phyloP scores from a whole-genome alignment of 2,797 vertebrate species.

The Siniperca obscura region DNA sequence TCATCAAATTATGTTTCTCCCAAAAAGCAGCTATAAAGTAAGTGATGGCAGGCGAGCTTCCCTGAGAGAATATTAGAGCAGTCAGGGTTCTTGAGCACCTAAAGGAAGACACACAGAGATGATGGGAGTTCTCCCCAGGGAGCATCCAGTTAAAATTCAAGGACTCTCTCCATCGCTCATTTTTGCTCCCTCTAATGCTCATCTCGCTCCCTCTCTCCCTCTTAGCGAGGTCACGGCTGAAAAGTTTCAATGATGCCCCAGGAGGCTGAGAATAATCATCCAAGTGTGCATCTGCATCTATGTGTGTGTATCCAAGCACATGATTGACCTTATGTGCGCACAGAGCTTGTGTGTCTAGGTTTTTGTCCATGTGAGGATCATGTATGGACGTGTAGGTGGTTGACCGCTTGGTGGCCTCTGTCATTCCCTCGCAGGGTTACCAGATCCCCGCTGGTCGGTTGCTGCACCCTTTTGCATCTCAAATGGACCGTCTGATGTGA shows the following conservation, averaged over 20 bases:
- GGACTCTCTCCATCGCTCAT: conserved; percentile 60
- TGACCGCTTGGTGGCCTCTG: conserved; percentile 31
- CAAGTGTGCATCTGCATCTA: conserved; percentile 64
- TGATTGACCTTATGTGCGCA: conserved; percentile 65
- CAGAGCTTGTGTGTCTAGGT: conserved; percentile 11
- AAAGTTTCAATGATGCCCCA: conserved; percentile 73
- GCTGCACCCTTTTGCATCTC: conserved; percentile 22
- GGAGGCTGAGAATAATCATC: conserved; percentile 65
- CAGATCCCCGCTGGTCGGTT: not conserved
- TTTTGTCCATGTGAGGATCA: conserved; percentile 28
- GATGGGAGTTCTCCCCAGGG: conserved; percentile 67
- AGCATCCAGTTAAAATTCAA: conserved; percentile 76
- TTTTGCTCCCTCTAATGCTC: conserved; percentile 57
- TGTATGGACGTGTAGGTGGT: conserved; percentile 33
- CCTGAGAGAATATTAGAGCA: conserved; percentile 48
- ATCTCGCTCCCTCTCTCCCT: conserved; percentile 56
- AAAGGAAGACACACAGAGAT: conserved; percentile 62
- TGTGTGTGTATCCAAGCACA: conserved; percentile 54
- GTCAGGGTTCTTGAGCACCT: conserved; percentile 53
- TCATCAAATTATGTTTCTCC: conserved; percentile 51
- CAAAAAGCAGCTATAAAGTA: conserved; percentile 43
- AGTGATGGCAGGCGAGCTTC: conserved; percentile 35
- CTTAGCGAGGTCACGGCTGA: conserved; percentile 73
- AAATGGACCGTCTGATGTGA: conserved; percentile 23
- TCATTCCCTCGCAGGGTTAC: conserved; percentile 9